A percentile compares a stretch with the other conserved stretches of the same genome.
phyloP scores from a whole-genome alignment of 2,888 invertebrate species.

The Pyrrhosoma nymphula region DNA sequence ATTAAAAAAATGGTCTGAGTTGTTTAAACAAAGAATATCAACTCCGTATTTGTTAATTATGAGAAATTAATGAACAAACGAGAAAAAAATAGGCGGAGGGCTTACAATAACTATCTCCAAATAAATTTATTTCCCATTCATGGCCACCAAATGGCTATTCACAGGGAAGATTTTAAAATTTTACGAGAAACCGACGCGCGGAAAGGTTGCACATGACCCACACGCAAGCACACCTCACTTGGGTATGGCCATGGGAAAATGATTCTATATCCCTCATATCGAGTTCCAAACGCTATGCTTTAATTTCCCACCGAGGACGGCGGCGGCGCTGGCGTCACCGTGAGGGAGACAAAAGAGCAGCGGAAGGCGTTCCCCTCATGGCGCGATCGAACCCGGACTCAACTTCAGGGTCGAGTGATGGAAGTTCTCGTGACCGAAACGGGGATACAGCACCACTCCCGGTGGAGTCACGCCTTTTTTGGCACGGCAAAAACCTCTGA shows the following conservation, averaged over 20 bases:
- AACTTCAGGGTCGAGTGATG: constrained; percentile 41
- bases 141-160: too few relatives aligned
- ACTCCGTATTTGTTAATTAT: too few relatives aligned
- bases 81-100: too few relatives aligned
- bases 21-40: too few relatives aligned
- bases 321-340: neutral
- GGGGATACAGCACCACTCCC: neutral
- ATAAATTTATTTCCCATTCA: too few relatives aligned
- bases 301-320: neutral
- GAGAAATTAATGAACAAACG: too few relatives aligned
- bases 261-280: neutral
- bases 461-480: neutral
- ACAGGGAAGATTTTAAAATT: too few relatives aligned
- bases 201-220: neutral
- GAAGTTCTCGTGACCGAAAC: constrained; percentile 2
- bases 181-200: too few relatives aligned
- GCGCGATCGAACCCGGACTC: neutral
- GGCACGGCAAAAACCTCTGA: neutral
- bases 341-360: neutral
- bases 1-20: too few relatives aligned
- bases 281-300: neutral
- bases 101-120: too few relatives aligned
- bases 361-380: neutral
- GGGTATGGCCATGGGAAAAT: neutral
- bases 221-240: neutral